These are phyloP conservation scores for Willowsia nigromaculata DNA, from an alignment of 2,888 invertebrate genomes.

Conservation along the genomic window DNA sequence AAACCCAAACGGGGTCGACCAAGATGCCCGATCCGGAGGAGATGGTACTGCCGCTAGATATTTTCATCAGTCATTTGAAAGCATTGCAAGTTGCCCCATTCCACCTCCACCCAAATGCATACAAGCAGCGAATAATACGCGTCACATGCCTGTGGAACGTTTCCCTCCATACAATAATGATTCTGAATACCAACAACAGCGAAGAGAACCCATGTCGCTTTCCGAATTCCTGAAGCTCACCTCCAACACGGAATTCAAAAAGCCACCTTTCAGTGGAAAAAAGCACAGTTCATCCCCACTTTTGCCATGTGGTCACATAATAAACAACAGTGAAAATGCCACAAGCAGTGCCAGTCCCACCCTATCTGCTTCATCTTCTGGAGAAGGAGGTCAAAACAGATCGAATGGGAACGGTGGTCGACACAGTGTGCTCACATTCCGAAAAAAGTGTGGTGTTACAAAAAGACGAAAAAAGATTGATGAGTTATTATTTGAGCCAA, in stretches of 20 bases:
- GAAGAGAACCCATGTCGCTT: conserved; percentile 52
- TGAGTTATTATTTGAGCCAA: conserved; percentile 59
- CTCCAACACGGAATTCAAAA: conserved; percentile 37
- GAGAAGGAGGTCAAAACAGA: conserved; percentile 38
- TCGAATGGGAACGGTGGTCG: neutral
- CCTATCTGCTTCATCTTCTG: conserved; percentile 29
- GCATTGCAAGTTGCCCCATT: conserved; percentile 22
- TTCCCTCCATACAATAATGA: neutral
- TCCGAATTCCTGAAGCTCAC: conserved; percentile 60
- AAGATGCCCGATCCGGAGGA: no score
- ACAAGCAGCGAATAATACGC: conserved; percentile 13
- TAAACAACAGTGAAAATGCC: neutral
- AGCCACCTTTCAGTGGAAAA: neutral
- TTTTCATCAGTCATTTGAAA: conserved; percentile 54
- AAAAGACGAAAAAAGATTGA: conserved; percentile 65
- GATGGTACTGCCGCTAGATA: neutral
- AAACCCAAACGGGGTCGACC: neutral
- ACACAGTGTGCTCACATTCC: conserved; percentile 53
- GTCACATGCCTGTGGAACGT: neutral
- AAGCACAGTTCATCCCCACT: neutral
- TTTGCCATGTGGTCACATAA: neutral
- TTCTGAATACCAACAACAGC: neutral
- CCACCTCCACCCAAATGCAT: conserved; percentile 33
- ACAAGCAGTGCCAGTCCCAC: conserved; percentile 27
- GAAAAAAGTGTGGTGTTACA: conserved; percentile 61